These are phyloP conservation scores for Lophura nycthemera DNA, from an alignment of 2,113 vertebrate genomes.

Conservation along the genomic window DNA sequence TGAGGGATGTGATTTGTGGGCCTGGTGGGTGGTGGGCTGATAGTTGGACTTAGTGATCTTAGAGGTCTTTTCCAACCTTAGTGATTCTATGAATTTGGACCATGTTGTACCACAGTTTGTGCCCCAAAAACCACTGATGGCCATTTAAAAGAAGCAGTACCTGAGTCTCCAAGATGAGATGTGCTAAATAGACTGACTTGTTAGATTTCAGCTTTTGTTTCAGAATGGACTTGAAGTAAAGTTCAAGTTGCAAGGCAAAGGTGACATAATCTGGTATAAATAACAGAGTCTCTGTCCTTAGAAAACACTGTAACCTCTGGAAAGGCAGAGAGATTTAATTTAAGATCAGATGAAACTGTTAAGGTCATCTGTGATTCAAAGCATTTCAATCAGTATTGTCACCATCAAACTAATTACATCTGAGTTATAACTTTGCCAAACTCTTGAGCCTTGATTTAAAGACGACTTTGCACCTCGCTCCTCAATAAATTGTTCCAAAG, in stretches of 20 bases:
- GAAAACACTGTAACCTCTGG: not conserved
- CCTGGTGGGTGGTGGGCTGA: too few relatives aligned
- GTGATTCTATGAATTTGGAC: not conserved
- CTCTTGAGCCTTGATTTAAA: slow-evolving; percentile 5
- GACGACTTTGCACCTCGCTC: not conserved
- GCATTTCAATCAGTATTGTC: not conserved
- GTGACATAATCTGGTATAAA: not conserved
- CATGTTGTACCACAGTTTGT: not conserved
- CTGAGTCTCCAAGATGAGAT: not conserved
- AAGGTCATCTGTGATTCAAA: not conserved
- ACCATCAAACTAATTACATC: not conserved
- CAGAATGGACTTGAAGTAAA: not conserved
- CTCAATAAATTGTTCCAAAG: not conserved
- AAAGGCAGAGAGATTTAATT: not conserved
- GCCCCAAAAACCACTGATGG: not conserved
- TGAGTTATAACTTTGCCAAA: not conserved
- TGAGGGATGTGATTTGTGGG: too few relatives aligned
- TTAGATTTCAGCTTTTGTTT: not conserved
- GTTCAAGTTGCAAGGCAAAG: not conserved
- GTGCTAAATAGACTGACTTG: not conserved
- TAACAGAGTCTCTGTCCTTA: not conserved
- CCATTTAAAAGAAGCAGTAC: not conserved
- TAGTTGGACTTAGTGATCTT: too few relatives aligned
- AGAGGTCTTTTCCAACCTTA: too few relatives aligned
- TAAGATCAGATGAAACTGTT: not conserved